Base-by-base conservation (phyloP, 2,888 invertebrate species). In the Monochamus alternatus region DNA sequence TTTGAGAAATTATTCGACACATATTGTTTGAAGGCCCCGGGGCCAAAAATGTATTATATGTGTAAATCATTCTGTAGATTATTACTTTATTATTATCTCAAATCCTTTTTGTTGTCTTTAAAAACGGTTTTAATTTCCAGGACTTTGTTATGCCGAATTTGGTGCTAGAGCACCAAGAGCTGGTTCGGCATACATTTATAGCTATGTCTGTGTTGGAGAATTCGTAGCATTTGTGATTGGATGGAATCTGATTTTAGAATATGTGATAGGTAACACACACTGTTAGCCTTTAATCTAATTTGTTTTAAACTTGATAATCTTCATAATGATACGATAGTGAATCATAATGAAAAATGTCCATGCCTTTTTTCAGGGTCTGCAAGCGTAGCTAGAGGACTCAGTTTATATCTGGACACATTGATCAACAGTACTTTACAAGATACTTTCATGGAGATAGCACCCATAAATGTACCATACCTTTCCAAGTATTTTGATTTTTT, bases 101-200 rank as follows among this genome's bases (percentile, higher is more conserved):
- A 22, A 22, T 1, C 22, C 22, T 22, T 22, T 22, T 58, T 22
- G n/a, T 31, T 31, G 4, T 12, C 31, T 31, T 31, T 7, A 30
- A 60, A 31, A 60, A 60, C 22, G 22, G 22, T 64, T 44, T 14
- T 64, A 78, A 76, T 82, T 82, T 90, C 44, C 87, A 95, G 95
- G 94, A 7, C 89, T 97, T 0, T 97, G 97, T 86, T 97, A 97
- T 88, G 97, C 97, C 0, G 97, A 97, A 89, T 97, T 97, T 87
- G 97, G 96, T 0, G 95, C 96, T 0, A 90, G 96, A 74, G 95
- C 96, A 0, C 97, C 97, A 0, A 94, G 94, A 84, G 96, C 97
- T 0, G 97, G 97, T 7, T 97, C 97, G 0, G 97, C 97, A 0
- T 98, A 98, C 86, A 93, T 97, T 30, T 98, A 98, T 91, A 97